These are phyloP conservation scores for Stenchaetothrips biformis DNA, from an alignment of 2,888 invertebrate genomes.

Conservation along the genomic window DNA sequence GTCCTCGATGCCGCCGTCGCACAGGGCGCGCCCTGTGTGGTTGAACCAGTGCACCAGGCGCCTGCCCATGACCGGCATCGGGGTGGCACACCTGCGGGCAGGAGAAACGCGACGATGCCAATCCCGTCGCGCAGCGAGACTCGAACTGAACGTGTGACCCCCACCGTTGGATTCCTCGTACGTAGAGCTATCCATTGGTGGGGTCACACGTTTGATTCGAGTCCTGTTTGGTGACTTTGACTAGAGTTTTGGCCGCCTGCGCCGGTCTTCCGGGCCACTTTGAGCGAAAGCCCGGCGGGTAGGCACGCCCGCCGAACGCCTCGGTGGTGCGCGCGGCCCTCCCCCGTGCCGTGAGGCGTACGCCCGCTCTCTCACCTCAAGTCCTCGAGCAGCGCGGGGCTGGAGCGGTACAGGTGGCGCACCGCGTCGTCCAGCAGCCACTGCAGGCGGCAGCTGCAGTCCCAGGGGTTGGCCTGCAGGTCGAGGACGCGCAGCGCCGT, in stretches of 20 bases:
- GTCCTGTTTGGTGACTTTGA: too few species aligned
- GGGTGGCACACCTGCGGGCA: slow-evolving; percentile 36
- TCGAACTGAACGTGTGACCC: not conserved
- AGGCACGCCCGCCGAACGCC: not conserved
- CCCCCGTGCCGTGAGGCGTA: not conserved
- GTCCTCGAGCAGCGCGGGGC: slow-evolving; percentile 35
- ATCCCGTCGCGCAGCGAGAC: too few species aligned
- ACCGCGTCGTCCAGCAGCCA: slow-evolving; percentile 40
- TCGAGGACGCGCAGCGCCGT: slow-evolving; percentile 33
- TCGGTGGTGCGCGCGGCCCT: not conserved
- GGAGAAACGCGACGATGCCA: not conserved
- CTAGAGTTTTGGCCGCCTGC: too few species aligned
- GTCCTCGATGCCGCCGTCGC: slow-evolving; percentile 30
- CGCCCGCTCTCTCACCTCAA: slow-evolving; percentile 34
- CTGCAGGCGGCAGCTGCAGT: slow-evolving; percentile 42
- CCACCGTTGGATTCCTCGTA: too few species aligned
- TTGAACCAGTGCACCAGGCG: slow-evolving; percentile 37
- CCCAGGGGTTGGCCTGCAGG: slow-evolving; percentile 41
- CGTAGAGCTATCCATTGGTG: not conserved
- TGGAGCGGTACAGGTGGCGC: slow-evolving; percentile 32
- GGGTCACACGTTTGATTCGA: too few species aligned
- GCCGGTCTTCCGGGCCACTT: too few species aligned
- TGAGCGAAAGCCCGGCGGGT: not conserved
- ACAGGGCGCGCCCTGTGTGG: slow-evolving; percentile 33
- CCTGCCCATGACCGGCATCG: slow-evolving; percentile 32